Conservation (phyloP, 2,113 vertebrate species). For the Ctenomys sociabilis region DNA sequence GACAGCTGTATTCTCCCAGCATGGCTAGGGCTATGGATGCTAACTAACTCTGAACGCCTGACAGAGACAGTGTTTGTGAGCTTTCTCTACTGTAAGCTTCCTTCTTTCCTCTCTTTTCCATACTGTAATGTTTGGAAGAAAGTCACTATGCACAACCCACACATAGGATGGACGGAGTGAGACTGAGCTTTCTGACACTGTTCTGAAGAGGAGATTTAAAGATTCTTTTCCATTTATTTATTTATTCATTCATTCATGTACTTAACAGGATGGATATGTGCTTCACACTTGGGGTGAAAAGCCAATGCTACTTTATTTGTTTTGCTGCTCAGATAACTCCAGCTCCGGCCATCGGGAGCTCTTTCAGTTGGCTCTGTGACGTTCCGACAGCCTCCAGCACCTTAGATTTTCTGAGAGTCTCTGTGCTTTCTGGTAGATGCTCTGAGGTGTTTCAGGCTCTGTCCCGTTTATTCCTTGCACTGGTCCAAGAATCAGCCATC, state of each 20-base stretch:
- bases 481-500: not conserved
- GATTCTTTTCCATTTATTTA: not conserved
- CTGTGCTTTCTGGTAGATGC: not conserved
- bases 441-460: not conserved
- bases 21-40: not conserved
- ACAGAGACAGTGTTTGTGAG: not conserved
- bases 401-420: not conserved
- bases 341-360: not conserved
- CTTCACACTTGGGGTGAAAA: not conserved
- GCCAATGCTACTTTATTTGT: not conserved
- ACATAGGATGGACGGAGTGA: not conserved
- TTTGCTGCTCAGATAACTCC: not conserved
- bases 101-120: not conserved
- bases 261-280: not conserved
- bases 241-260: not conserved
- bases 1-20: not conserved
- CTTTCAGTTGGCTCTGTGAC: not conserved
- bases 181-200: constrained; percentile 12
- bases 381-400: not conserved
- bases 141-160: not conserved
- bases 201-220: not conserved
- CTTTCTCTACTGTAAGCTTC: not conserved
- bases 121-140: not conserved
- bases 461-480: not conserved
- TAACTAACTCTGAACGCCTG: not conserved